These are phyloP conservation scores for Cantharis flavilabris DNA, from an alignment of 2,888 invertebrate genomes.

Conservation along the genomic window DNA sequence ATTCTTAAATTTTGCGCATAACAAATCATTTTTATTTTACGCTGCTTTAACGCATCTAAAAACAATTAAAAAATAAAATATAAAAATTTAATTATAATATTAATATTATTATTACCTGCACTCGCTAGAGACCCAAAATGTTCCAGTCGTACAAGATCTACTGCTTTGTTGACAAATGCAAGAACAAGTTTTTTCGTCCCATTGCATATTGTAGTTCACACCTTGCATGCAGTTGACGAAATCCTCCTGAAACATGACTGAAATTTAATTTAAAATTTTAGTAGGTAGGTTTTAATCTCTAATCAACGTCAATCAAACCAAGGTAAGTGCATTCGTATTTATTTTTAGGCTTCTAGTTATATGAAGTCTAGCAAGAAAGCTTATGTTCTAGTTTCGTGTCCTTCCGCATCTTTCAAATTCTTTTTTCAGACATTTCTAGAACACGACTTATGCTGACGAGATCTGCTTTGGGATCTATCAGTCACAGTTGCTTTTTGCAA, in stretches of 20 bases:
- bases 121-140: slow-evolving; percentile 42
- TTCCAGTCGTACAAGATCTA: slow-evolving; percentile 46
- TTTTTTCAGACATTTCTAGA: too few relatives aligned
- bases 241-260: slow-evolving; percentile 22
- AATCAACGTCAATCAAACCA: too few relatives aligned
- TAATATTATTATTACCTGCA: slow-evolving; percentile 34
- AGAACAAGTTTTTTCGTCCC: slow-evolving; percentile 45
- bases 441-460: too few relatives aligned
- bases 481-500: too few relatives aligned
- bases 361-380: too few relatives aligned
- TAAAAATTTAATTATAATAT: neutral
- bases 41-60: neutral
- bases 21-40: neutral
- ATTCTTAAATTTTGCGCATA: neutral
- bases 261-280: neutral
- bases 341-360: too few relatives aligned
- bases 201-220: slow-evolving; percentile 36
- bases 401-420: too few relatives aligned
- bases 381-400: too few relatives aligned
- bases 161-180: slow-evolving; percentile 41
- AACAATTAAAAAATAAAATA: neutral
- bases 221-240: slow-evolving; percentile 28
- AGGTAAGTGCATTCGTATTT: too few relatives aligned
- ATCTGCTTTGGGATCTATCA: too few relatives aligned
- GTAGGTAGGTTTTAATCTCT: neutral